These are phyloP conservation scores for Globodera rostochiensis DNA, from an alignment of 1,140 invertebrate genomes.

Conservation along the genomic window DNA sequence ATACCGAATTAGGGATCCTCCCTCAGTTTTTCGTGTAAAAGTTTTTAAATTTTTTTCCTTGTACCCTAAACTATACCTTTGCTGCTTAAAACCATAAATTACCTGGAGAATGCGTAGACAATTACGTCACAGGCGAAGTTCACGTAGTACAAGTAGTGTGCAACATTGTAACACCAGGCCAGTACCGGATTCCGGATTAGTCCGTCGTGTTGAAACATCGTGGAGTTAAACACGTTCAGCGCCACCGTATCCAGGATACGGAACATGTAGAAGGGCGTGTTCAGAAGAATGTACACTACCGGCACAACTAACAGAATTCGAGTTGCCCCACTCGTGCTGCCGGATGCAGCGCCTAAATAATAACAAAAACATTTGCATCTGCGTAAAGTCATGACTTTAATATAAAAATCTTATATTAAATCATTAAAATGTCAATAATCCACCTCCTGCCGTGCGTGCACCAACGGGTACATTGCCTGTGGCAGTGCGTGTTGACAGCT, in stretches of 20 bases:
- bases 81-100: background rate
- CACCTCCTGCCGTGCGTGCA: background rate
- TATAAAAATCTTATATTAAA: background rate
- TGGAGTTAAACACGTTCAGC: conserved; percentile 53
- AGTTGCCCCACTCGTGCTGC: conserved; percentile 36
- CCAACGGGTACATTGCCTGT: background rate
- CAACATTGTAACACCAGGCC: conserved; percentile 55
- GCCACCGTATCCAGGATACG: conserved; percentile 60
- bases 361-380: background rate
- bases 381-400: background rate
- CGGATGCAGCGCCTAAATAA: conserved; percentile 21
- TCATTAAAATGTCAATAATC: background rate
- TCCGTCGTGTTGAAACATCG: conserved; percentile 46
- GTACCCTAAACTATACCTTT: background rate
- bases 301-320: conserved; percentile 63
- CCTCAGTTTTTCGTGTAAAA: background rate
- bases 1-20: background rate
- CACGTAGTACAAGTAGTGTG: conserved; percentile 64
- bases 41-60: background rate
- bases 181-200: conserved; percentile 34
- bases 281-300: conserved; percentile 63
- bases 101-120: conserved; percentile 65
- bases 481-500: background rate
- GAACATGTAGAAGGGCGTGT: conserved; percentile 63
- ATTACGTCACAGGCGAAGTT: conserved; percentile 64